Percentiles rank a stretch among this genome's conserved stretches.
phyloP scores from a whole-genome alignment of 1,140 invertebrate species.

The Drosophila ohnishii region DNA sequence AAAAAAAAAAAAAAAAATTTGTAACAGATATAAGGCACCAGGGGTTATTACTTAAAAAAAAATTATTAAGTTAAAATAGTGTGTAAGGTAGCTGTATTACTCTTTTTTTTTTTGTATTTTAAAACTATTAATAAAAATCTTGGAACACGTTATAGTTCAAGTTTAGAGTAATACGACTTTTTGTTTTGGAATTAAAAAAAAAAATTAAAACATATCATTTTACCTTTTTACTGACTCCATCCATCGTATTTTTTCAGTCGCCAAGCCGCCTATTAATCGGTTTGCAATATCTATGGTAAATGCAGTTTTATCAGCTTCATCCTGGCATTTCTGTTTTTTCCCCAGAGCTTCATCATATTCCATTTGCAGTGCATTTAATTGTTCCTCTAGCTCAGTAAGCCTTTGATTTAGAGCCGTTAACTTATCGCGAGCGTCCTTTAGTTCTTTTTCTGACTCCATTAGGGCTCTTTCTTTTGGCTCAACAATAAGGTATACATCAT shows the following conservation, averaged over 20 bases:
- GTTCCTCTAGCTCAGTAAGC: slow-evolving; percentile 90
- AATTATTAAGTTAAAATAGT: no score
- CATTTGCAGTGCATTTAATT: slow-evolving; percentile 89
- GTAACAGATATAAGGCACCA: no score
- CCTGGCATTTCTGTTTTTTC: slow-evolving; percentile 94
- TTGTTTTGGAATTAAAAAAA: no score
- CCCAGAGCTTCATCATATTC: slow-evolving; percentile 93
- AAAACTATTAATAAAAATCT: no score
- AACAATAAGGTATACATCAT: slow-evolving; percentile 95
- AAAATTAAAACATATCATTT: not conserved
- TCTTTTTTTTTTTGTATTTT: no score
- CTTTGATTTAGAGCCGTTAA: slow-evolving; percentile 86
- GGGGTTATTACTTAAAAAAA: no score
- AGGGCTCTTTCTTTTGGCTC: slow-evolving; percentile 93
- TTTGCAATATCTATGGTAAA: slow-evolving; percentile 95
- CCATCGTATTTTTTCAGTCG: slow-evolving; percentile 94
- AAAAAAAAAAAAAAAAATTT: no score
- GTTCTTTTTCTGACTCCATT: slow-evolving; percentile 91
- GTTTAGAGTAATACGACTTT: no score
- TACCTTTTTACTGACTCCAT: slow-evolving; percentile 82
- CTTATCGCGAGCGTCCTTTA: slow-evolving; percentile 91
- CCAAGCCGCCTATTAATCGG: slow-evolving; percentile 94
- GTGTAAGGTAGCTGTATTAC: no score
- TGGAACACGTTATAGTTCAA: no score
- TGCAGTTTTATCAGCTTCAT: slow-evolving; percentile 92